These are phyloP conservation scores for Mus minutoides DNA, from an alignment of 2,797 vertebrate genomes.

Conservation along the genomic window DNA sequence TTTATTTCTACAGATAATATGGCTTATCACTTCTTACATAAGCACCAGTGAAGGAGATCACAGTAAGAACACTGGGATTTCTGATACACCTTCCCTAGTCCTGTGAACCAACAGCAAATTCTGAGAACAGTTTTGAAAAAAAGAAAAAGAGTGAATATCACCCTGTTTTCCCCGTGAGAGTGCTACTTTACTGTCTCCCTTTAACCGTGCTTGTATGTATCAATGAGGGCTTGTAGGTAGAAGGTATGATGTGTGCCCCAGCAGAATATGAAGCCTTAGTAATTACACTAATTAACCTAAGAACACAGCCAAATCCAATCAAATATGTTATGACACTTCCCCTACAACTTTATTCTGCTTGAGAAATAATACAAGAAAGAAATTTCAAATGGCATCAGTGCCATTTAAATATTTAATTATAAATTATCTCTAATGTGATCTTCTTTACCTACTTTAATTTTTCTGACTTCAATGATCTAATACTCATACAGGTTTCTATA, in stretches of 20 bases:
- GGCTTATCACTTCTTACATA: slow-evolving; percentile 83
- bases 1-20: slow-evolving; percentile 85
- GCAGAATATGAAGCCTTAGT: slow-evolving; percentile 10
- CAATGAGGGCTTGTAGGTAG: slow-evolving; percentile 1
- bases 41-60: slow-evolving; percentile 75
- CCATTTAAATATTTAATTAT: background rate
- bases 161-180: slow-evolving; percentile 42
- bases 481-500: background rate
- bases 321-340: background rate
- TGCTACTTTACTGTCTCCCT: background rate
- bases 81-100: slow-evolving; percentile 75
- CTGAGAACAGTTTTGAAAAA: slow-evolving; percentile 59
- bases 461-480: background rate
- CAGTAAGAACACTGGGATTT: slow-evolving; percentile 69
- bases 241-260: background rate
- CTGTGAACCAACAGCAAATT: slow-evolving; percentile 65
- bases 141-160: background rate
- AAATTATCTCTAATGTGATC: slow-evolving; percentile 42
- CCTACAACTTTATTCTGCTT: slow-evolving; percentile 56
- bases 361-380: slow-evolving; percentile 67
- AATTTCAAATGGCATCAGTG: slow-evolving; percentile 62
- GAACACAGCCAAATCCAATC: slow-evolving; percentile 42
- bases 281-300: slow-evolving; percentile 51
- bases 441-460: background rate
- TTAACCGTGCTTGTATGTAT: slow-evolving; percentile 46